These are phyloP conservation scores for Galerucella nymphaeae DNA, from an alignment of 2,888 invertebrate species.

Conservation along the genomic window DNA sequence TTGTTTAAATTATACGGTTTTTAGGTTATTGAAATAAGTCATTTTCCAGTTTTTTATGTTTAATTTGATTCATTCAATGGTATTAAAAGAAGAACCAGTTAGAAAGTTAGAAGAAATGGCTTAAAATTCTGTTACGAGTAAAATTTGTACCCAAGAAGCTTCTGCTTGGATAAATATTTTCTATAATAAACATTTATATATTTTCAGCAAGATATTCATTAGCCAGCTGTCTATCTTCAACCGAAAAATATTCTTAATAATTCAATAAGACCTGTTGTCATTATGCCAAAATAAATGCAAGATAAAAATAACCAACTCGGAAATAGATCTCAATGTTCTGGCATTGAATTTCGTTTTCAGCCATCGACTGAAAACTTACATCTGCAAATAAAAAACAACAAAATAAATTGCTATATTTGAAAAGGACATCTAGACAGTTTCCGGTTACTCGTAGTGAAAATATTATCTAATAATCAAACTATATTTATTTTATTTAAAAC, in stretches of 20 bases:
- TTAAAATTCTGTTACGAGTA: too few species aligned
- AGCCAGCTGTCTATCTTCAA: constrained; percentile 27
- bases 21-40: neutral
- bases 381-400: constrained; percentile 15
- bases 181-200: neutral
- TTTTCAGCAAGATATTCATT: constrained; percentile 7
- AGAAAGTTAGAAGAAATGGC: too few species aligned
- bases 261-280: constrained; percentile 30
- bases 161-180: too few species aligned
- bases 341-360: constrained; percentile 26
- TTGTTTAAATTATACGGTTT: neutral
- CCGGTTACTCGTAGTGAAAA: too few species aligned
- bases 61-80: too few species aligned
- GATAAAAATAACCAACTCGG: constrained; percentile 27
- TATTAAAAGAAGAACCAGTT: too few species aligned
- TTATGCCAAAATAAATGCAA: constrained; percentile 33
- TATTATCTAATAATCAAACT: too few species aligned
- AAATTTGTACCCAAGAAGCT: too few species aligned
- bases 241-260: constrained; percentile 29
- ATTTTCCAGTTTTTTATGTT: neutral
- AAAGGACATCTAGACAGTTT: neutral
- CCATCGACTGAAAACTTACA: constrained; percentile 21
- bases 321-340: constrained; percentile 31
- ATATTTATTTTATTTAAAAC: too few species aligned
- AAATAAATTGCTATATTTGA: neutral